Percentiles rank a stretch among this genome's conserved stretches.
phyloP scores from a whole-genome alignment of 2,888 invertebrate species.

The Standfussiana lucernea region DNA sequence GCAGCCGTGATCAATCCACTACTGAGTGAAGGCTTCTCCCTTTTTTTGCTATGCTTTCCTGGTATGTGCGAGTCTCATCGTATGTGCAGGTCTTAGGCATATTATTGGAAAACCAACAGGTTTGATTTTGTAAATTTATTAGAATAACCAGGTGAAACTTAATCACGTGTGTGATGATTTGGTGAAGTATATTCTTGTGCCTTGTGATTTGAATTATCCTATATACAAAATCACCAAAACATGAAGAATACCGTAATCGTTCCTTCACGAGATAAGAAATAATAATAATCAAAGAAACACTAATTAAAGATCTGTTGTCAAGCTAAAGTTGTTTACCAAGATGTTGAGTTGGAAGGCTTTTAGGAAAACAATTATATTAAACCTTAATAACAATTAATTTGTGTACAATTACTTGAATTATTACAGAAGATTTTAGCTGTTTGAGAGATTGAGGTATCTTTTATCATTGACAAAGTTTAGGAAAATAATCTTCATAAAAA shows the following conservation, averaged over 20 bases:
- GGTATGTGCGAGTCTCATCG: neutral
- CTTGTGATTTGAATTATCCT: no score
- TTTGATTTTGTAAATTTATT: neutral
- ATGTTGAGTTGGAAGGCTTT: conserved; percentile 21
- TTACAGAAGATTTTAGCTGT: conserved; percentile 12
- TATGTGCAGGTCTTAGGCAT: neutral
- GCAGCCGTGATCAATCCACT: neutral
- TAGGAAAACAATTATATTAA: conserved; percentile 36
- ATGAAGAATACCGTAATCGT: neutral
- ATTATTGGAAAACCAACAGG: neutral
- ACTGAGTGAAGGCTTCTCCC: neutral
- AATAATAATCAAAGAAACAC: conserved; percentile 17
- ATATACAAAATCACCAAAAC: neutral
- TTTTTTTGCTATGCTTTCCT: neutral
- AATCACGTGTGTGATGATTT: neutral
- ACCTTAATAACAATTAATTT: conserved; percentile 42
- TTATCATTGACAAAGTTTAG: neutral
- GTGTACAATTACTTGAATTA: conserved; percentile 33
- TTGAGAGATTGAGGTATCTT: neutral
- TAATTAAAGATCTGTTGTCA: conserved; percentile 26
- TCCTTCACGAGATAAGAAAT: neutral
- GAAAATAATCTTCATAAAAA: neutral
- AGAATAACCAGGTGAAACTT: neutral
- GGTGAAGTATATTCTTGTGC: no score
- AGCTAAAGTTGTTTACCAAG: conserved; percentile 36